Percentiles rank a stretch among this genome's conserved stretches.
Evolutionary conservation across 1,140 invertebrate genomes (phyloP).

Genomic region (Papilio helenus): DNA sequence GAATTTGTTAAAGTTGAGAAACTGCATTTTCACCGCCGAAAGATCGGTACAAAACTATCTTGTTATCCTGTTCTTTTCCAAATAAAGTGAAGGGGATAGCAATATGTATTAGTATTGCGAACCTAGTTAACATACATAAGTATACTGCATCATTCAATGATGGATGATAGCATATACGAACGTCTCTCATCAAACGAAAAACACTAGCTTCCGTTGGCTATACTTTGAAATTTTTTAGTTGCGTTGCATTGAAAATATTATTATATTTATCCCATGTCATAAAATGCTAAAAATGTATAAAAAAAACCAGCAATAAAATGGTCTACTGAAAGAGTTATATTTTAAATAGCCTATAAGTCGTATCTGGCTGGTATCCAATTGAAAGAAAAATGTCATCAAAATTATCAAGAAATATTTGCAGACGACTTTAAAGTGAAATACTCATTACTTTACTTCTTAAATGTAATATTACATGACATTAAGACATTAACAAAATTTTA

Average conservation of each 20-base stretch:
- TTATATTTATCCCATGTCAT: neutral
- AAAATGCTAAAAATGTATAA: neutral
- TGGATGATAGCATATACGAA: neutral
- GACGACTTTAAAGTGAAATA: constrained; percentile 71
- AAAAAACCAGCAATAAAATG: constrained; percentile 31
- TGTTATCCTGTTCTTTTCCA: neutral
- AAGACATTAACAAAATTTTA: constrained; percentile 11
- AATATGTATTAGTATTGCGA: too few relatives aligned
- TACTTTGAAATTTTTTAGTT: neutral
- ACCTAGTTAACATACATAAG: too few relatives aligned
- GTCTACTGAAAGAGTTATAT: constrained; percentile 48
- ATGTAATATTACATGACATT: constrained; percentile 13
- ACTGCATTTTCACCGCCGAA: too few relatives aligned
- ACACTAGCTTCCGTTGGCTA: neutral
- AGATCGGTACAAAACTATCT: too few relatives aligned
- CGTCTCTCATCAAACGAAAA: neutral
- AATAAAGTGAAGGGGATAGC: too few relatives aligned
- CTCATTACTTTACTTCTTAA: constrained; percentile 69
- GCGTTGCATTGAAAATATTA: neutral
- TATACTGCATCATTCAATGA: too few relatives aligned
- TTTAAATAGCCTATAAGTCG: constrained; percentile 67
- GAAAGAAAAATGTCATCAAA: constrained; percentile 76
- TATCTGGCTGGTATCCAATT: constrained; percentile 68
- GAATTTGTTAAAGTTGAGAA: neutral
- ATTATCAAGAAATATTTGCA: constrained; percentile 80